A percentile compares a stretch with the other conserved stretches of the same genome.
Evolutionary conservation across 2,888 invertebrate species (phyloP).

Genomic region (Siphonodentalium dalli): DNA sequence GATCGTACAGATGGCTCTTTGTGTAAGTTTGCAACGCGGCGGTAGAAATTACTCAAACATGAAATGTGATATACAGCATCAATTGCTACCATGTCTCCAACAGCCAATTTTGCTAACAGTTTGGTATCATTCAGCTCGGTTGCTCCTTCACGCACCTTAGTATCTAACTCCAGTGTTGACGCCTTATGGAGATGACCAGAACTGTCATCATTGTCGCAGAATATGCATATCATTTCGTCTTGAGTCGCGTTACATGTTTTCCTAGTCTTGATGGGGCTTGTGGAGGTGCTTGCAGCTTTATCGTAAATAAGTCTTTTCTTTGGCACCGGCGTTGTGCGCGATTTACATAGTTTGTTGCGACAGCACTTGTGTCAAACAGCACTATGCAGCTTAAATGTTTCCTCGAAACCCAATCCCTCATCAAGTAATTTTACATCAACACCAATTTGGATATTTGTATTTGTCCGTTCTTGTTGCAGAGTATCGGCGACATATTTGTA

Average conservation of each 20-base stretch:
- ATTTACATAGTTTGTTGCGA: not conserved
- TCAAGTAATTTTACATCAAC: no score
- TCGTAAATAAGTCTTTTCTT: not conserved
- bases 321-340: not conserved
- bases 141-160: no score
- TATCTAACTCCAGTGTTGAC: not conserved
- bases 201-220: not conserved
- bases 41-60: not conserved
- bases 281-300: not conserved
- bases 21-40: no score
- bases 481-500: no score
- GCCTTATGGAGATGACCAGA: not conserved
- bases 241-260: not conserved
- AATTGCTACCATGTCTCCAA: slow-evolving; percentile 6
- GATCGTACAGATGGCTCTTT: not conserved
- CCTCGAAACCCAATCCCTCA: not conserved
- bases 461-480: no score
- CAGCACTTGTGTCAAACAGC: not conserved
- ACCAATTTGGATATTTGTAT: no score
- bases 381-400: no score
- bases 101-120: not conserved
- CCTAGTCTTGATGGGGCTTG: not conserved
- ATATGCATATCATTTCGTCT: not conserved
- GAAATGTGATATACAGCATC: no score
- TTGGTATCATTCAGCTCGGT: not conserved